Base-by-base conservation (phyloP, 2,113 vertebrate genomes). In the Trematocara stigmaticum region DNA sequence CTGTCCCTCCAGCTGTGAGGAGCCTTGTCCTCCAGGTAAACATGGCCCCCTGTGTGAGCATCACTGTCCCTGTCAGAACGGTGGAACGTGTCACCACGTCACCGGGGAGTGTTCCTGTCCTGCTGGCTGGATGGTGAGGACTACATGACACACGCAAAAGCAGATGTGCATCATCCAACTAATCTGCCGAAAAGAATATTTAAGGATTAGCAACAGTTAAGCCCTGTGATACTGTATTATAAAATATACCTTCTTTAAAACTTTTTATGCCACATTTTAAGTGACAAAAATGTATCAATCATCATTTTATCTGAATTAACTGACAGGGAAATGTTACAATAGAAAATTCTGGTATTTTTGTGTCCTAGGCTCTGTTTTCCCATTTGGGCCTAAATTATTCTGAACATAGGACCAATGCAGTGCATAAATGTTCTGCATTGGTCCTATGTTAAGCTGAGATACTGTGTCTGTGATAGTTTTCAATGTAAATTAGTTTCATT, bases 21-120 rank as follows among this genome's bases (percentile, higher is more conserved):
- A 99, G 59, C 95, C 90, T 3, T 99, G 98, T 87, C 98, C 98
- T 4, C 94, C 97, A 0, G 98, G 98, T 55, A 98, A 97, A 69
- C 98, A 99, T 0, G 98, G 98, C 9, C 93, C 96, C 13, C 96
- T 97, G 92, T 99, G 98, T 49, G 97, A 99, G 55, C 92, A 97
- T 89, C 97, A 96, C 78, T 99, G 98, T 81, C 97, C 98, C 26
- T 99, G 98, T 94, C 98, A 99, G 94, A 98, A 99, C 2, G 97
- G 96, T 1, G 98, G 98, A 2, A 93, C 94, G 13, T 99, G 98
- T 55, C 98, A 99, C 87, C 98, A 99, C 81, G 96, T 99, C 92
- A 98, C 96, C 0, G 98, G 98, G 2, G 96, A 96, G 85, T 99
- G 98, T 84, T 94, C 97, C 89, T 99, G 98, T 35, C 97, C 96